Percentiles rank a stretch among this genome's conserved stretches.
Evolutionary conservation across 2,888 invertebrate species (phyloP).

Genomic region (Dynastes grantii): DNA sequence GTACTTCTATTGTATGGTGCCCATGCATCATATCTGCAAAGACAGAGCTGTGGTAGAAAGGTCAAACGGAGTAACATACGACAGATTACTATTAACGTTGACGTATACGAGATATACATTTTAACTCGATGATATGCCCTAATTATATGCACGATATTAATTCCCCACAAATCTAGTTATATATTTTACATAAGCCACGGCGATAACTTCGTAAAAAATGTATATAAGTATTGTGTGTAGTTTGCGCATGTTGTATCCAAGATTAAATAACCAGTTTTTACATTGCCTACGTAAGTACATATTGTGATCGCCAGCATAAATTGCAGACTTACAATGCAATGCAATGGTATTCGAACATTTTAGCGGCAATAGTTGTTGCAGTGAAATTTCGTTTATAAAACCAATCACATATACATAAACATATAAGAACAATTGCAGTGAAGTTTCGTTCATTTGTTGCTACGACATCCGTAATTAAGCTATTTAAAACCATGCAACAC

Average conservation of each 20-base stretch:
- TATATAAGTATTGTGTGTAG: background rate
- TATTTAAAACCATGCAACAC: too few species aligned
- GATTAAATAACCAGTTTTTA: slow-evolving; percentile 15
- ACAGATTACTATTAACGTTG: slow-evolving; percentile 10
- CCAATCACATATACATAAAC: too few species aligned
- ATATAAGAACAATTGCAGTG: too few species aligned
- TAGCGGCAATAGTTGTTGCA: background rate
- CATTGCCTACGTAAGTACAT: background rate
- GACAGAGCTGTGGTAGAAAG: background rate
- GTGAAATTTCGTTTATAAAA: too few species aligned
- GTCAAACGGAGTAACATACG: slow-evolving; percentile 21
- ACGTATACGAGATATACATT: slow-evolving; percentile 1
- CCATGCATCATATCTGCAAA: too few species aligned
- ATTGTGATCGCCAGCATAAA: background rate
- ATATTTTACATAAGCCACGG: background rate
- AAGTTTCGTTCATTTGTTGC: too few species aligned
- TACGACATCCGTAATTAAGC: too few species aligned
- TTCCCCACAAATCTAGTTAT: background rate
- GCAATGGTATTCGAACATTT: background rate
- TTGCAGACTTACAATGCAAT: too few species aligned
- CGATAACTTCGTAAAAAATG: background rate
- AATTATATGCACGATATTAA: slow-evolving; percentile 19
- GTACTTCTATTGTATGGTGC: too few species aligned
- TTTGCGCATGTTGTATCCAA: background rate
- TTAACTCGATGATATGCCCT: slow-evolving; percentile 5